Evolutionary conservation across 2,797 vertebrate genomes (phyloP), one percentile per base, ranked within the genome.

Genomic region (Darevskia nairensis): DNA sequence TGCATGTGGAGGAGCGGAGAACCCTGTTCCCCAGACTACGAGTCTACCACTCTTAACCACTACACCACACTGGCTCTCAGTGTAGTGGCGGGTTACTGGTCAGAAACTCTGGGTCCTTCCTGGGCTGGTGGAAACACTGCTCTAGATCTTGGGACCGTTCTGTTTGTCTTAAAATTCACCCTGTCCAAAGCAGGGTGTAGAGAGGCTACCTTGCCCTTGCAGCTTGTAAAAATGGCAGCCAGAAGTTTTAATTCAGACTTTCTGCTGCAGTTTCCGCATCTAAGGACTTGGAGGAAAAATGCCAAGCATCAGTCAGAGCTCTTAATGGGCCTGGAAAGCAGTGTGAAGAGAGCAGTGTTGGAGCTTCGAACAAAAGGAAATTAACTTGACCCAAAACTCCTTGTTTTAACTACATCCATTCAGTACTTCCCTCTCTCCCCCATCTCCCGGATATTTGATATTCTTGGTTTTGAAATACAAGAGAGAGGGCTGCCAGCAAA

Each of bases 391-490:
- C 44, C 55, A 32, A 72, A 79, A 89, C n/a, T 83, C 87, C 0
- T 86, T 93, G 39, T 32, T 80, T 71, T 78, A 72, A 32, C 84
- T 88, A 41, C 84, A 91, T 93, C 81, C 85, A 59, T 80, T 83
- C 29, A 86, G 3, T 92, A 44, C 7, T 82, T 89, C 61, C 21
- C 61, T 23, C 61, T 89, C 41, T 69, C 71, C 64, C 8, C 87
- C 76, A 1, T 15, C 35, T 32, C 84, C 89, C 46, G 71, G 88
- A 86, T 92, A 92, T 90, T 90, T 90, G 84, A 92, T 74, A 88
- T 90, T 32, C 32, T 85, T 85, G 23, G 3, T 41, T 88, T 92
- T 92, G 86, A 89, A 93, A 95, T 89, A 83, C n/a, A 35, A 46
- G 82, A 86, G 88, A 44, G 3, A 78, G 75, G 89, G 72, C 72